Base-by-base conservation (phyloP, 2,888 invertebrate genomes). In the Chaitophorus viminalis region DNA sequence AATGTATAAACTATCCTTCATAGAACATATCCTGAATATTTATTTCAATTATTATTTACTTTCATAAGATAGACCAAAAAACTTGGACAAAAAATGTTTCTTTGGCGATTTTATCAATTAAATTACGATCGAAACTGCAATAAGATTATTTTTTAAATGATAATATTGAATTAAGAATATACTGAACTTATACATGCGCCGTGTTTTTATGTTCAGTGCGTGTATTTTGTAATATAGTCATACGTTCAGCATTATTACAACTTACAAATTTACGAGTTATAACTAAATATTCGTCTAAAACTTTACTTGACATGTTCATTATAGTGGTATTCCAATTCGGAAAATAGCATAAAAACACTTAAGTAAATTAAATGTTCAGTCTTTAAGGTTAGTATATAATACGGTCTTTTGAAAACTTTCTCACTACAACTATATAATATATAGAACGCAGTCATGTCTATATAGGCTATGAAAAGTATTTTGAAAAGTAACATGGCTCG, bases 401-500 rank as follows among this genome's bases (percentile, higher is more conserved):
- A 46, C 14, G 17, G 65, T 76, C 33, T 83, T 83, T 82, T 29
- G 39, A 14, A 75, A 83, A 75, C 83, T 75, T 75, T 83, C 21
- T 60, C 33, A 82, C 72, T 83, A 74, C 54, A 39, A 75, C n/a
- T 31, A 46, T 84, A 65, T 75, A 82, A 82, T 74, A 21, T 83
- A 36, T 54, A 75, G 21, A 60, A 83, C 11, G 39, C 65, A 75
- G 21, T 39, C 25, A 72, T 72, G 17, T 72, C 14, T 46, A 17
- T 84, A 25, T 39, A 75, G 65, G 25, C 29, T 65, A 84, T 46
- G 31, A 46, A 82, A 65, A 39, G 39, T 84, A 74, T 76, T 76
- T 75, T 60, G 14, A 65, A 84, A 84, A 84, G 39, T 39, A 76
- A 84, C 75, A 75, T 25, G 52, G 75, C 75, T 76, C 29, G 83